Base-by-base conservation (phyloP, 2,888 invertebrate genomes). In the Mythimna impura region DNA sequence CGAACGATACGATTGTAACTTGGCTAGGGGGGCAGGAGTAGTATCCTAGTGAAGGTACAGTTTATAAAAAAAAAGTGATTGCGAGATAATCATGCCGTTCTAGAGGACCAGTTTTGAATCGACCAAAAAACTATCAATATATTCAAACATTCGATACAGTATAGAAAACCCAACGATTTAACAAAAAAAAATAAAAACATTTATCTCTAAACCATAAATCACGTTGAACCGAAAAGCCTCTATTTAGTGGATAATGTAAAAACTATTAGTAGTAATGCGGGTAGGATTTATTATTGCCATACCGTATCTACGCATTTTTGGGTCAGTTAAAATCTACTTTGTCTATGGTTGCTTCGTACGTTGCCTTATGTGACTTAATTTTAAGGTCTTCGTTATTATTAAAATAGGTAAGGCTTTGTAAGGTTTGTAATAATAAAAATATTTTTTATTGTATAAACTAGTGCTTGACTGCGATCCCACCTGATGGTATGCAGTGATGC, bases 221-320 rank as follows among this genome's bases (percentile, higher is more conserved):
- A 85, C 58, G 43, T 43, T 63, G 65, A 71, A 61, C 57, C 68
- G 52, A 71, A 78, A 65, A 73, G 79, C 83, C 83, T 75, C 73
- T 82, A 85, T 85, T 85, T 85, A 85, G 77, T 66, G 66, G 85
- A 68, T 81, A 72, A 81, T 81, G 70, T 73, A 76, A 76, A 76
- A 81, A 79, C 81, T 86, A 81, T 80, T 82, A 82, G 77, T 34
- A 17, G 34, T 69, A 74, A 88, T 88, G 88, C 89, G 88, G 88
- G 88, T 71, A 67, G 60, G 72, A 88, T 88, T 88, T 87, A 88
- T 86, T 70, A 57, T 4, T 63, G 66, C 61, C 68, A 20, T 63
- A 62, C 61, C 65, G 57, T 84, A 83, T 86, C 76, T 73, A 78
- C 62, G 61, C 62, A 63, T 66, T 81, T 87, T 81, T 61, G 72